These are phyloP conservation scores for Caenorhabditis doughertyi DNA, from an alignment of 2,888 invertebrate genomes.

Conservation along the genomic window DNA sequence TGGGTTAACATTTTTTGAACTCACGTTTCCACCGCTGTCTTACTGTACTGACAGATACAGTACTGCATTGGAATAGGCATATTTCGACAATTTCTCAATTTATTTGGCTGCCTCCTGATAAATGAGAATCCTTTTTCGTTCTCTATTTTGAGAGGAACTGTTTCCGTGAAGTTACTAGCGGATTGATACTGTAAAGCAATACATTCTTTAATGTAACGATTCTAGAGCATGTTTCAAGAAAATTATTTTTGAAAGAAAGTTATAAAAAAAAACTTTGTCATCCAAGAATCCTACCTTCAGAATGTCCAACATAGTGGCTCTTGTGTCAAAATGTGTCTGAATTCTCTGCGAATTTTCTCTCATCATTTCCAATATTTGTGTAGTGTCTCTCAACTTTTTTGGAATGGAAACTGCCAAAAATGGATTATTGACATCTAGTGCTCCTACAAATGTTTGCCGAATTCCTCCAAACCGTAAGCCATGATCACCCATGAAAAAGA, in stretches of 20 bases:
- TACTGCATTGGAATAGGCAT: conserved; percentile 69
- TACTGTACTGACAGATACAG: conserved; percentile 70
- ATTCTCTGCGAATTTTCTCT: conserved; percentile 61
- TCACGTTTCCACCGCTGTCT: conserved; percentile 10
- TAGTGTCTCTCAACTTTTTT: conserved; percentile 54
- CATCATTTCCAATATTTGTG: conserved; percentile 58
- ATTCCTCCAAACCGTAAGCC: conserved; percentile 70
- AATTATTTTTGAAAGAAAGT: background rate
- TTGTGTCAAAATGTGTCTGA: conserved; percentile 71
- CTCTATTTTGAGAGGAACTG: conserved; percentile 12
- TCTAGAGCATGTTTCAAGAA: no score
- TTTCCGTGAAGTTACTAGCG: conserved; percentile 32
- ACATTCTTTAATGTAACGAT: background rate
- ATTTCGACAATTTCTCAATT: conserved; percentile 57
- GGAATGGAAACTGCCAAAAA: conserved; percentile 69
- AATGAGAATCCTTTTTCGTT: conserved; percentile 66
- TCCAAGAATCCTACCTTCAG: conserved; percentile 64
- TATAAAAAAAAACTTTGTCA: no score
- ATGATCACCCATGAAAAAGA: conserved; percentile 74
- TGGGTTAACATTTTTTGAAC: background rate
- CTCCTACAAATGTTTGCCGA: conserved; percentile 65
- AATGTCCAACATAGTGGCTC: conserved; percentile 71
- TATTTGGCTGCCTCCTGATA: conserved; percentile 59
- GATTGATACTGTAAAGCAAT: conserved; percentile 59
- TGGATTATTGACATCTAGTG: conserved; percentile 72